A percentile compares a stretch with the other conserved stretches of the same genome.
phyloP scores from a whole-genome alignment of 2,888 invertebrate species.

The Hyppa rectilinea region DNA sequence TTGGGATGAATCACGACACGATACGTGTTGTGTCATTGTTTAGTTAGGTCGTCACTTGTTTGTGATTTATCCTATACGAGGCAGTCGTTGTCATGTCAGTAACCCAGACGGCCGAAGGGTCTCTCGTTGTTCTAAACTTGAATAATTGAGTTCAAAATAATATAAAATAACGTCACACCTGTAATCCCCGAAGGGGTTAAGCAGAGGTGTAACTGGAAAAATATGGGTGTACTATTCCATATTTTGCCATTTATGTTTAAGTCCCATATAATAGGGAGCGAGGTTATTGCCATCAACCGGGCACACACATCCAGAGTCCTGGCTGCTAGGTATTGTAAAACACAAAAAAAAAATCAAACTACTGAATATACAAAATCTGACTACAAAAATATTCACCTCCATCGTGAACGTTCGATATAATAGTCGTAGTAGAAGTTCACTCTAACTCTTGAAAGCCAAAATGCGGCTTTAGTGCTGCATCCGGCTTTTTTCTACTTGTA shows the following conservation, averaged over 20 bases:
- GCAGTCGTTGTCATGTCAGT: slow-evolving; percentile 6
- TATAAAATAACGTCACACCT: too few relatives aligned
- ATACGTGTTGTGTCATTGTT: slow-evolving; percentile 28
- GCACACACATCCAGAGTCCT: too few relatives aligned
- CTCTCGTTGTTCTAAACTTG: not conserved
- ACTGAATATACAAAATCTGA: not conserved
- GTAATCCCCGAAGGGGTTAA: too few relatives aligned
- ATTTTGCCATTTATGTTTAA: too few relatives aligned
- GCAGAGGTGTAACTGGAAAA: too few relatives aligned
- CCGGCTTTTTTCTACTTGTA: slow-evolving; percentile 68
- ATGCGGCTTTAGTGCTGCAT: slow-evolving; percentile 58
- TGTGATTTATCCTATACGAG: slow-evolving; percentile 22
- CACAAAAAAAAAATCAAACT: too few relatives aligned
- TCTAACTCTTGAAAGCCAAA: slow-evolving; percentile 46
- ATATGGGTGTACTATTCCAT: too few relatives aligned
- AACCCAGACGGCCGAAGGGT: not conserved
- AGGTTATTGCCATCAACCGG: too few relatives aligned
- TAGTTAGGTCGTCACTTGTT: slow-evolving; percentile 38
- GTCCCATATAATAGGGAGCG: too few relatives aligned
- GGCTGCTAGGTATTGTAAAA: too few relatives aligned
- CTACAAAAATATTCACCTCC: not conserved
- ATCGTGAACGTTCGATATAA: slow-evolving; percentile 20
- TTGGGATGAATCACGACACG: slow-evolving; percentile 46
- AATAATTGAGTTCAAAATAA: not conserved
- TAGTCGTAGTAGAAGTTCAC: slow-evolving; percentile 37